Evolutionary conservation across 2,113 vertebrate genomes (phyloP).

Genomic region (Chrysochloris asiatica): DNA sequence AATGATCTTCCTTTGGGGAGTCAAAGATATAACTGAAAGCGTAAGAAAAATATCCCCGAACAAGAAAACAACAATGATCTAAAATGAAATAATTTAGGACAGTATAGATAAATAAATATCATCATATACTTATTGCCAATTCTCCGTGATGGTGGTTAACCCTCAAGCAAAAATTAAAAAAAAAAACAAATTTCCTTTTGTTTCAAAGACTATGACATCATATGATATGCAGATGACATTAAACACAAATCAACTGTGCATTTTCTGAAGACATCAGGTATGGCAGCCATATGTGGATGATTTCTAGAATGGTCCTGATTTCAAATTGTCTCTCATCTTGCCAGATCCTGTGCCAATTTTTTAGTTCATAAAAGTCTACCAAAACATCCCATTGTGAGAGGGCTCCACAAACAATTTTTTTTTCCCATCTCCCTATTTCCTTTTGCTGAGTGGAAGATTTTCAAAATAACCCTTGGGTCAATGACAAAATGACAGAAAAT

Average conservation of each 20-base stretch:
- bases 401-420: background rate
- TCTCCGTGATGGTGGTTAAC: constrained; percentile 56
- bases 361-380: constrained; percentile 46
- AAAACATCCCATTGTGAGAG: constrained; percentile 20
- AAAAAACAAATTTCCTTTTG: constrained; percentile 59
- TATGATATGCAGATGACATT: constrained; percentile 77
- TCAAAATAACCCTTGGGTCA: constrained; percentile 61
- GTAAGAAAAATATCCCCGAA: constrained; percentile 21
- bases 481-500: constrained; percentile 61
- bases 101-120: constrained; percentile 22
- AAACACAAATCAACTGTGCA: constrained; percentile 65
- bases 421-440: constrained; percentile 45
- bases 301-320: constrained; percentile 55
- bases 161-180: constrained; percentile 57
- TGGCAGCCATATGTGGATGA: constrained; percentile 68
- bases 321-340: constrained; percentile 63
- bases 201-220: constrained; percentile 67
- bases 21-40: constrained; percentile 60
- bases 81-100: constrained; percentile 55
- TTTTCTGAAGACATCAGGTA: constrained; percentile 64
- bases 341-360: constrained; percentile 53
- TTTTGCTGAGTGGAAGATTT: constrained; percentile 53
- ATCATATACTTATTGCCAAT: constrained; percentile 45
- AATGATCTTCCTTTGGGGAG: background rate
- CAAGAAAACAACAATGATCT: background rate